Conservation (phyloP, 2,113 vertebrate genomes). For the Hypomesus transpacificus region DNA sequence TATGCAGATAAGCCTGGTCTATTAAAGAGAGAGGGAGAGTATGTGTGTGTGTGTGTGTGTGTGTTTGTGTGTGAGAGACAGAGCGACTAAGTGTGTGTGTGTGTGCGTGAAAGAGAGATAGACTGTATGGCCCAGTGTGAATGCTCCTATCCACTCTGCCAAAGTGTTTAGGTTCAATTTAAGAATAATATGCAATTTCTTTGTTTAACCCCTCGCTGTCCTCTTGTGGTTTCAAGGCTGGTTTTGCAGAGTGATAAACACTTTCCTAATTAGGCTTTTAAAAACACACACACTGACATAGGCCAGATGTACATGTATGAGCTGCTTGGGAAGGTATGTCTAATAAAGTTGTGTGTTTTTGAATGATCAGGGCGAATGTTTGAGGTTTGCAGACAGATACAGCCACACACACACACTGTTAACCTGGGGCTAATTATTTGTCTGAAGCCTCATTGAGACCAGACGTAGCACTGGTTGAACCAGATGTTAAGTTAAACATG, state of each 20-base stretch:
- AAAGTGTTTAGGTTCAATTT: slow-evolving; percentile 4
- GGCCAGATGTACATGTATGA: slow-evolving; percentile 18
- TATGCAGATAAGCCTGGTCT: neutral
- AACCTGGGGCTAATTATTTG: slow-evolving; percentile 27
- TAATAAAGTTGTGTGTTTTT: slow-evolving; percentile 18
- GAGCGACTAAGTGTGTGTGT: no score
- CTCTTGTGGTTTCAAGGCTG: slow-evolving; percentile 26
- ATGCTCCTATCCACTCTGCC: slow-evolving; percentile 1
- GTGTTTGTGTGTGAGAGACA: no score
- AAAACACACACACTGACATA: slow-evolving; percentile 21
- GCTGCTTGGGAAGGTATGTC: neutral
- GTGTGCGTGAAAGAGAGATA: no score
- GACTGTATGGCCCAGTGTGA: no score
- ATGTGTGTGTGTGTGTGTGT: no score
- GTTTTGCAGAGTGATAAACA: slow-evolving; percentile 29
- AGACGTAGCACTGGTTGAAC: slow-evolving; percentile 20
- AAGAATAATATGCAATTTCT: slow-evolving; percentile 9
- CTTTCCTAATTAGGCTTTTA: slow-evolving; percentile 22
- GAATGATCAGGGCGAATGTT: neutral
- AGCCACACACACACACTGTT: neutral
- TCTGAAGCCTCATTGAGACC: slow-evolving; percentile 13
- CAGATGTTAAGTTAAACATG: slow-evolving; percentile 15
- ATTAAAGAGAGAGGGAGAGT: no score
- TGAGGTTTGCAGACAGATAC: slow-evolving; percentile 5
- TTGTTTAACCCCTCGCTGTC: slow-evolving; percentile 11